Percentiles rank a stretch among this genome's conserved stretches.
Evolutionary conservation across 2,797 vertebrate species (phyloP).

Genomic region (Apodemus agrarius): DNA sequence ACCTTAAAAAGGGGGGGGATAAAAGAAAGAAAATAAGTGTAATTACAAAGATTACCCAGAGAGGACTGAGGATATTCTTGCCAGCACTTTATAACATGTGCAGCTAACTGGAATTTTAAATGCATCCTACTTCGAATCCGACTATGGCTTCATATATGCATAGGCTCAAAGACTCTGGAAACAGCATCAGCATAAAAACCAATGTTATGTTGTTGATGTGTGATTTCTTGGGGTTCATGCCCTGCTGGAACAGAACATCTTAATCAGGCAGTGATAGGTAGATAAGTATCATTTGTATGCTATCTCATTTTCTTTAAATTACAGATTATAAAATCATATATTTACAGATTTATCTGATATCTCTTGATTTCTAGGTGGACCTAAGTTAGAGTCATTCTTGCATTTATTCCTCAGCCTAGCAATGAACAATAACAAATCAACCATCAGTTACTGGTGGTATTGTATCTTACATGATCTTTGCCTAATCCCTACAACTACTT

Average conservation of each 20-base stretch:
- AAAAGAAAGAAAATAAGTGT: neutral
- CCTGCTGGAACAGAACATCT: neutral
- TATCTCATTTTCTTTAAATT: conserved; percentile 28
- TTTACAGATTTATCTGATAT: neutral
- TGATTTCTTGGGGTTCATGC: neutral
- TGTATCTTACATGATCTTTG: neutral
- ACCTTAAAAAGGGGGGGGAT: neutral
- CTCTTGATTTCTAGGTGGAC: neutral
- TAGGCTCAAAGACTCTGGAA: neutral
- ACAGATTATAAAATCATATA: neutral
- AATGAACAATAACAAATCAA: neutral
- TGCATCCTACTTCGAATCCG: neutral
- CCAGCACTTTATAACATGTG: neutral
- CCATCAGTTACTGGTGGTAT: neutral
- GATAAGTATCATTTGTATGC: neutral
- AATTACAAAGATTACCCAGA: neutral
- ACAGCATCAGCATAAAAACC: neutral
- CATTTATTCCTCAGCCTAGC: neutral
- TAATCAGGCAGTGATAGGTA: neutral
- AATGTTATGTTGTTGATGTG: neutral
- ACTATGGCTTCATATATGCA: neutral
- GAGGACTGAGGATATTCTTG: neutral
- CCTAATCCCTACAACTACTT: neutral
- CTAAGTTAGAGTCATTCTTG: neutral
- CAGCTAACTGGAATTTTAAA: conserved; percentile 34